Evolutionary conservation across 2,888 invertebrate genomes (phyloP).

Genomic region (Molorchus minor): DNA sequence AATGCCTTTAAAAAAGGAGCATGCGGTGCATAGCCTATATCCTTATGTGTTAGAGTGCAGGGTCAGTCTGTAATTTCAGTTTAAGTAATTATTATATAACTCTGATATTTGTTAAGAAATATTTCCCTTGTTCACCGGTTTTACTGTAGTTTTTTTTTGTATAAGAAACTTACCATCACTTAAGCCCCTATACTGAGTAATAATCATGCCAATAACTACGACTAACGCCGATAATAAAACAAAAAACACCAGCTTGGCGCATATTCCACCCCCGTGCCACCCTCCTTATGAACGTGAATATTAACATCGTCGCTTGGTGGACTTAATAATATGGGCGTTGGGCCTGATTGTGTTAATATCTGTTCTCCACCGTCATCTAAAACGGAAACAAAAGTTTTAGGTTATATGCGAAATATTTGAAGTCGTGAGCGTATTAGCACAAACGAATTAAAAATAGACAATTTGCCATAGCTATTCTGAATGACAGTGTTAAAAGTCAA

Average conservation of each 20-base stretch:
- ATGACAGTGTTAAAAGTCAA: constrained; percentile 47
- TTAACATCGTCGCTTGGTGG: constrained; percentile 71
- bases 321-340: constrained; percentile 46
- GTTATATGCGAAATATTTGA: constrained; percentile 15
- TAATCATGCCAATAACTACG: constrained; percentile 79
- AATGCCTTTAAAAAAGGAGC: too few relatives aligned
- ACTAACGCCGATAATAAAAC: constrained; percentile 75
- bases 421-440: constrained; percentile 3
- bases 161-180: constrained; percentile 74
- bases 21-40: too few relatives aligned
- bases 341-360: constrained; percentile 40
- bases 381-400: constrained; percentile 25
- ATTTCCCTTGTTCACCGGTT: too few relatives aligned
- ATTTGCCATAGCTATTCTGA: constrained; percentile 32
- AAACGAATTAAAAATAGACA: constrained; percentile 44
- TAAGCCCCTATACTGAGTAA: constrained; percentile 80
- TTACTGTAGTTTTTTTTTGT: too few relatives aligned
- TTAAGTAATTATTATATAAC: too few relatives aligned
- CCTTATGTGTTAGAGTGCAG: too few relatives aligned
- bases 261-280: constrained; percentile 84
- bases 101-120: too few relatives aligned
- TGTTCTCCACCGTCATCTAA: constrained; percentile 49
- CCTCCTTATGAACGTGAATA: constrained; percentile 81
- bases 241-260: constrained; percentile 85
- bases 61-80: too few relatives aligned